Evolutionary conservation across 2,888 invertebrate species (phyloP), one percentile per base, ranked within the genome.

Genomic region (Cantharis rustica): DNA sequence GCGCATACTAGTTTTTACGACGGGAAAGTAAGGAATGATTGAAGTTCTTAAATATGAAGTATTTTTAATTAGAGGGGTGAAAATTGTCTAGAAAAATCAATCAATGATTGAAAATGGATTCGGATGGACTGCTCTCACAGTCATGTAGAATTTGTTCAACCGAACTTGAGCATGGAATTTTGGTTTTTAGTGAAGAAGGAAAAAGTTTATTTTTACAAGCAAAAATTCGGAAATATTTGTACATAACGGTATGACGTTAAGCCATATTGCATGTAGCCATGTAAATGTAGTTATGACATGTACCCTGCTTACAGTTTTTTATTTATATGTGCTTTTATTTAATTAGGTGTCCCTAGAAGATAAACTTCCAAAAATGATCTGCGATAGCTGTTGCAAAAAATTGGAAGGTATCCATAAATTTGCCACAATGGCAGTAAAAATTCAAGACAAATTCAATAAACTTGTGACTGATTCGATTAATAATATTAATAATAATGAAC

Each of bases 311-410:
- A 26, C n/a, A n/a, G 68, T 68, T 11, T 26, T 26, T 68, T 68
- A 27, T 16, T 26, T 26, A 64, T 75, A 71, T 72, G 47, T 47
- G 47, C 69, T 79, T 71, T 80, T 75, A 77, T 82, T 79, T 70
- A 84, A 85, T 71, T 86, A 94, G 94, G 90, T 93, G 75, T 91
- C 91, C 71, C 88, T 90, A 82, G 91, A 93, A 85, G 93, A 94
- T 84, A 91, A 90, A 83, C 88, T 93, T 79, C 92, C 93, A 9
- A 93, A 93, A 89, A 91, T 92, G 88, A 91, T 94, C 81, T 94
- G 94, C 84, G 88, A 90, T 73, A 89, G 90, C 79, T 94, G 93
- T 83, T 91, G 91, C 80, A 90, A 90, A 71, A 92, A 91, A 88
- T 85, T 94, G 81, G 92, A 93, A 83, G 90, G 89, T 69, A 91